Percentiles rank a stretch among this genome's conserved stretches.
Conservation (phyloP, 2,113 vertebrate genomes). For the Struthidea cinerea region DNA sequence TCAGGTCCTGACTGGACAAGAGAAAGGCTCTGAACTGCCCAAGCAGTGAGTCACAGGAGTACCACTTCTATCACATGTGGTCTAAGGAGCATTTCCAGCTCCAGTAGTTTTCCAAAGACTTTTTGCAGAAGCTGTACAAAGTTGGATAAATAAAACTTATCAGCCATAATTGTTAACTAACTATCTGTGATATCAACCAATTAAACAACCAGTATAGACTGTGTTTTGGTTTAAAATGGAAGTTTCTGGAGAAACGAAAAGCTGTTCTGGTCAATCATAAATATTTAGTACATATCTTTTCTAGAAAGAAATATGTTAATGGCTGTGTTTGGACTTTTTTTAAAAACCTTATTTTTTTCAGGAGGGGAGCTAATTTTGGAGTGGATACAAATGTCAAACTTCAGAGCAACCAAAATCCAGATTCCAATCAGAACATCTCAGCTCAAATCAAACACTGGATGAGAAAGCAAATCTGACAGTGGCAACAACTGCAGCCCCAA, state of each 20-base stretch:
- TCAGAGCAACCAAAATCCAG: neutral
- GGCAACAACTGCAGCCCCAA: neutral
- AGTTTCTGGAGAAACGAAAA: neutral
- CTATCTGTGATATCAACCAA: neutral
- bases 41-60: neutral
- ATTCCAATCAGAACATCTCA: neutral
- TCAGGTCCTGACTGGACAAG: neutral
- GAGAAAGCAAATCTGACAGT: neutral
- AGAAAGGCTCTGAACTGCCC: neutral
- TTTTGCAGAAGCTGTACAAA: neutral
- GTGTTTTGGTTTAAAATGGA: neutral
- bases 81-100: neutral
- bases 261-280: neutral
- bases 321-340: neutral
- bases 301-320: neutral
- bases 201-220: neutral
- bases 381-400: neutral
- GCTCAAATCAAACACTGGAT: neutral
- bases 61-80: neutral
- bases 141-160: neutral
- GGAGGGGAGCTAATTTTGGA: neutral
- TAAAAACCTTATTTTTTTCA: too few relatives aligned
- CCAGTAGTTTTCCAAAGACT: neutral
- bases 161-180: neutral
- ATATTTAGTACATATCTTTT: neutral